These are phyloP conservation scores for Cetoscarus ocellatus DNA, from an alignment of 2,797 vertebrate species.

Conservation along the genomic window DNA sequence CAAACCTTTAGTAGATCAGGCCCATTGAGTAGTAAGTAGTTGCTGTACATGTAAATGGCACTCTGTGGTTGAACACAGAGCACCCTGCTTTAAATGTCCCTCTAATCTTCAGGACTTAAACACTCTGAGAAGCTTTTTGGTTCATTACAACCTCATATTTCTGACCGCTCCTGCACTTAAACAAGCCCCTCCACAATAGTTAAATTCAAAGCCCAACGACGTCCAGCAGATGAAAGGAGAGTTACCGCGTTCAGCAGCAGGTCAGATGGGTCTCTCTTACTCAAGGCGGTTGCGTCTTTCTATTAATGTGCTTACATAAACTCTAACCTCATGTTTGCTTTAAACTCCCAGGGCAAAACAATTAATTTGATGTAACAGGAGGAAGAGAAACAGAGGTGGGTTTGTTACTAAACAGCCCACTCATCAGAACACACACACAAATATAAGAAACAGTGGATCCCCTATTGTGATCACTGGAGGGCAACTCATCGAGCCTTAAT, in stretches of 20 bases:
- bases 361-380: conserved; percentile 32
- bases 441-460: not conserved
- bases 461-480: not conserved
- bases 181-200: not conserved
- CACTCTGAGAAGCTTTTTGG: conserved; percentile 6
- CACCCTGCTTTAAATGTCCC: conserved; percentile 14
- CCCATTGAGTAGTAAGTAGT: too few species aligned
- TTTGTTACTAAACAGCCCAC: not conserved
- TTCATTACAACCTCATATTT: conserved; percentile 1
- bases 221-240: not conserved
- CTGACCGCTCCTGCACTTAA: conserved; percentile 28
- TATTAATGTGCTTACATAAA: conserved; percentile 49
- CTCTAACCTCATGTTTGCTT: conserved; percentile 43
- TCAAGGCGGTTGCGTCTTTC: conserved; percentile 35
- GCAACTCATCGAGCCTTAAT: not conserved
- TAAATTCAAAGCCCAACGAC: conserved; percentile 26
- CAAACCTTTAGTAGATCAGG: too few species aligned
- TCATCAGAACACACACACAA: not conserved
- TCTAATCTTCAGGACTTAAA: conserved; percentile 7
- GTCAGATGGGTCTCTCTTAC: conserved; percentile 43
- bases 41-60: too few species aligned
- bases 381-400: conserved; percentile 4
- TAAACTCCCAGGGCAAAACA: conserved; percentile 18
- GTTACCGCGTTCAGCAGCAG: conserved; percentile 29
- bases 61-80: too few species aligned